phyloP scores from a whole-genome alignment of 2,888 invertebrate genomes.

The Drosophila trichaetosa region DNA sequence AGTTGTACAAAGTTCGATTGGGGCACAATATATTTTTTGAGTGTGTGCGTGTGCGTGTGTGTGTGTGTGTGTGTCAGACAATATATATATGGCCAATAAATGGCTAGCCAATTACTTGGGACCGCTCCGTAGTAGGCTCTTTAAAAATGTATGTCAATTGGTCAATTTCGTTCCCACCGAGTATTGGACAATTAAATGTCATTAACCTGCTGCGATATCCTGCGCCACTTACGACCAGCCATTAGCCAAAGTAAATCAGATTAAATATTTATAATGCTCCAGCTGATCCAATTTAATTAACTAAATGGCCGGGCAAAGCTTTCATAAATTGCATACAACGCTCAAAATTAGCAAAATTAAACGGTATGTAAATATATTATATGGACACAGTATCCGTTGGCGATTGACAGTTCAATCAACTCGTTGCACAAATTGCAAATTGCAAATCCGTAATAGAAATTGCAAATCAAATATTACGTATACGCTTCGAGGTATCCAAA shows the following conservation, averaged over 20 bases:
- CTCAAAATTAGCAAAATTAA: slow-evolving; percentile 55
- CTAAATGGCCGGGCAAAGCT: slow-evolving; percentile 53
- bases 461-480: slow-evolving; percentile 75
- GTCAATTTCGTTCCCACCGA: slow-evolving; percentile 67
- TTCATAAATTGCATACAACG: slow-evolving; percentile 71
- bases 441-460: slow-evolving; percentile 54
- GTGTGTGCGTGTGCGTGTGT: neutral
- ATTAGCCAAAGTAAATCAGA: slow-evolving; percentile 49
- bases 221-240: slow-evolving; percentile 38
- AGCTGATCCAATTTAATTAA: slow-evolving; percentile 66
- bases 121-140: slow-evolving; percentile 45
- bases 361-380: slow-evolving; percentile 37
- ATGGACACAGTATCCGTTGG: slow-evolving; percentile 49
- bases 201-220: slow-evolving; percentile 64
- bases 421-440: slow-evolving; percentile 44
- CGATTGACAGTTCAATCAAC: slow-evolving; percentile 78
- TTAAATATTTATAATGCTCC: slow-evolving; percentile 67
- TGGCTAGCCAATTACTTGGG: slow-evolving; percentile 42
- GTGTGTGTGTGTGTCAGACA: neutral
- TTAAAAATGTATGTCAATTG: slow-evolving; percentile 81
- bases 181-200: slow-evolving; percentile 71
- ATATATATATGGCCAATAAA: slow-evolving; percentile 35
- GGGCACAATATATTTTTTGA: neutral
- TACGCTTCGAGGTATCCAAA: slow-evolving; percentile 47
- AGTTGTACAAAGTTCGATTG: neutral